Evolutionary conservation across 2,797 vertebrate species (phyloP), one percentile per base, ranked within the genome.

Genomic region (Triplophysa yarkandensis): DNA sequence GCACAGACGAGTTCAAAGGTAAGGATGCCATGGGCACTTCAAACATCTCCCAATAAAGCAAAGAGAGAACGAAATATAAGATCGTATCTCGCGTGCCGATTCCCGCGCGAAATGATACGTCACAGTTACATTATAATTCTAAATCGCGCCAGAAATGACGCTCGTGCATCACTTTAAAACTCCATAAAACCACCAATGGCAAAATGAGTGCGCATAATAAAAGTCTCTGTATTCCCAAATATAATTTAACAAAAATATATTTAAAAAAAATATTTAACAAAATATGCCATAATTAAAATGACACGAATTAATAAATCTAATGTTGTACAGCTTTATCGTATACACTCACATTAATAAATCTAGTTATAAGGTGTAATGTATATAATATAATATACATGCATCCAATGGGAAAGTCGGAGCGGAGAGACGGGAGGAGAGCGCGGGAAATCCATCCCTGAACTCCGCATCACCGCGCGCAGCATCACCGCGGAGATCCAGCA

Each of bases 1-100:
- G 63, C 39, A 64, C 64, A 30, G 73, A 80, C 57, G 62, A 34
- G 43, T 74, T 67, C 5, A 21, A 66, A 50, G 67, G 64, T 69
- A 44, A 69, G 71, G 62, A 30, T 62, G 70, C 61, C 70, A 60
- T 39, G 10, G 34, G 46, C 23, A 27, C 60, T 82, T 68, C 64
- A 78, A 55, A 78, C 46, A 28, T 41, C 68, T 80, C 68, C 63
- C 16, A 14, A 46, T 25, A 73, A 71, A 36, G 25, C 28, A 23
- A 10, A 34, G 43, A 58, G 17, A 17, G 46, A n/a, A n/a, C 39
- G 21, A 25, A 41, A 48, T 43, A 17, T 65, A 57, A 66, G n/a
- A n/a, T n/a, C n/a, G n/a, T n/a, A n/a, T n/a, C n/a, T n/a, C n/a
- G n/a, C n/a, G n/a, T n/a, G n/a, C n/a, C 68, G 30, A 30, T 16